Conservation (phyloP, 1,140 invertebrate genomes). For the Achroia grisella region DNA sequence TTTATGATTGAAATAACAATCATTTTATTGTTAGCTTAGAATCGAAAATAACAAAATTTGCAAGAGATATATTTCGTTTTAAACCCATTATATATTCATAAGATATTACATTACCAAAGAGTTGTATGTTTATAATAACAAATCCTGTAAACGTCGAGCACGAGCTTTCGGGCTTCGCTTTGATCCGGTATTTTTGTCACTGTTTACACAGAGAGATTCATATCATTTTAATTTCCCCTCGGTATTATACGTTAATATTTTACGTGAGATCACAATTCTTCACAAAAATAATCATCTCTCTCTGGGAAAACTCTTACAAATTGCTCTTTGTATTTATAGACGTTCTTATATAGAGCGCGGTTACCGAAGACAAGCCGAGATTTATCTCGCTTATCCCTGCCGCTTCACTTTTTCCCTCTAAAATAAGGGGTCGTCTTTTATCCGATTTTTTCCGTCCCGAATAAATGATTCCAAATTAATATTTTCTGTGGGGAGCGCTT, state of each 20-base stretch:
- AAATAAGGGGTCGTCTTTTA: conserved; percentile 37
- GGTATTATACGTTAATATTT: conserved; percentile 33
- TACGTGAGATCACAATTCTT: conserved; percentile 27
- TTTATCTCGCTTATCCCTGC: conserved; percentile 31
- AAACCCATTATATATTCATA: too few species aligned
- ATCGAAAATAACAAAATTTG: too few species aligned
- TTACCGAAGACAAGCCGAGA: conserved; percentile 28
- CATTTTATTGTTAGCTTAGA: too few species aligned
- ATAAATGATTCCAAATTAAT: conserved; percentile 60
- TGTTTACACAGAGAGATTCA: conserved; percentile 26
- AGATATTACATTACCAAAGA: too few species aligned
- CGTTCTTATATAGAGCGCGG: conserved; percentile 19
- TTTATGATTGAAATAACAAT: too few species aligned
- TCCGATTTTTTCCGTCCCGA: conserved; percentile 33
- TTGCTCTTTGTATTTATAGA: conserved; percentile 23
- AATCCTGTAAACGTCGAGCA: conserved; percentile 9
- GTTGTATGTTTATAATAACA: conserved; percentile 1
- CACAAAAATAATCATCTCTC: conserved; percentile 23
- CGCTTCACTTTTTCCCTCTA: conserved; percentile 31
- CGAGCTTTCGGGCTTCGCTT: conserved; percentile 12
- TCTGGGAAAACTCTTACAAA: conserved; percentile 22
- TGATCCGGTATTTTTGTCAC: conserved; percentile 16
- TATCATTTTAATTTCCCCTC: conserved; percentile 34
- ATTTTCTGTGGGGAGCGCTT: conserved; percentile 35
- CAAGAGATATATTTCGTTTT: too few species aligned